These are phyloP conservation scores for Drosophila birchii DNA, from an alignment of 2,888 invertebrate genomes.

Conservation along the genomic window DNA sequence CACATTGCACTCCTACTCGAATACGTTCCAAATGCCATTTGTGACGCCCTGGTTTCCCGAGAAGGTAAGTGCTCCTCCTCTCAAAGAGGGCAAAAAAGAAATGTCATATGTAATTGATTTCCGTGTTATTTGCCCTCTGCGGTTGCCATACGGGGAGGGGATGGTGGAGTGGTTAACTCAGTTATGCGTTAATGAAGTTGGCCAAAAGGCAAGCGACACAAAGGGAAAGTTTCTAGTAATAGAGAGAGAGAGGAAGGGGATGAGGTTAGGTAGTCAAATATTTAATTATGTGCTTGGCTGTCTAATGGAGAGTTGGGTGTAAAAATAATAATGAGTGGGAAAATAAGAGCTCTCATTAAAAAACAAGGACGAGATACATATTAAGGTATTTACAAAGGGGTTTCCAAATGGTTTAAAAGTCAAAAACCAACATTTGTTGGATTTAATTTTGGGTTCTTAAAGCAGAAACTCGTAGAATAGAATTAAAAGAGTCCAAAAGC, in stretches of 20 bases:
- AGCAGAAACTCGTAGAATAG: no score
- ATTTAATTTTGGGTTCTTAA: no score
- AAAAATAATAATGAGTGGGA: neutral
- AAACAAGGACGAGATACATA: neutral
- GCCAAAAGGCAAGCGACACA: constrained; percentile 25
- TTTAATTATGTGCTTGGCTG: constrained; percentile 41
- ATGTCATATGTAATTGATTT: constrained; percentile 53
- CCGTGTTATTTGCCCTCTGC: constrained; percentile 73
- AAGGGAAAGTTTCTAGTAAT: constrained; percentile 16
- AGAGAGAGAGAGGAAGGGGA: neutral
- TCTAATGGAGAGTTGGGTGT: constrained; percentile 18
- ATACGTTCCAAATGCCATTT: constrained; percentile 98
- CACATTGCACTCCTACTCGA: constrained; percentile 96
- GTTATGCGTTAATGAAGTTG: constrained; percentile 46
- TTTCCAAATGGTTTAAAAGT: neutral
- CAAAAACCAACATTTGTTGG: neutral
- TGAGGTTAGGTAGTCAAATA: constrained; percentile 9
- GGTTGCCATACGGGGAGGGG: constrained; percentile 41
- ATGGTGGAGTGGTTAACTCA: constrained; percentile 29
- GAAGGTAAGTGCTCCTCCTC: constrained; percentile 87
- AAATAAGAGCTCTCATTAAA: neutral
- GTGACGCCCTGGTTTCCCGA: constrained; percentile 97
- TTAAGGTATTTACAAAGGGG: neutral
- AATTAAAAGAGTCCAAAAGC: rapidly evolving
- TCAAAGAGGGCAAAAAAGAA: neutral